A percentile compares a stretch with the other conserved stretches of the same genome.
phyloP scores from a whole-genome alignment of 2,113 vertebrate species.

The Thunnus maccoyii region DNA sequence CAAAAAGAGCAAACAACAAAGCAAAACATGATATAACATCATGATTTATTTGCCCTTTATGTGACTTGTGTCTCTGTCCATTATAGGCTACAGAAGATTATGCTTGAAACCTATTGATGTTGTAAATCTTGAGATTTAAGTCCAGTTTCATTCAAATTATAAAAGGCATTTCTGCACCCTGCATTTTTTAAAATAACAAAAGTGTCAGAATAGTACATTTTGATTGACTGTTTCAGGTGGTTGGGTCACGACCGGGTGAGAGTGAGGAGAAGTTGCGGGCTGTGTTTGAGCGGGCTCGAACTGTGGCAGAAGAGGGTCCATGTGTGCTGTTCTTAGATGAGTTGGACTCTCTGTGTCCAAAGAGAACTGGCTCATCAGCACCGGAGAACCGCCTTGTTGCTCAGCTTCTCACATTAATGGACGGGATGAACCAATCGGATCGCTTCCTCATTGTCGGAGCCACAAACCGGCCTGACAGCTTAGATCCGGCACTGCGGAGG shows the following conservation, averaged over 20 bases:
- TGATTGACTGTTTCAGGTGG: constrained; percentile 74
- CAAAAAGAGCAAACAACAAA: too few species aligned
- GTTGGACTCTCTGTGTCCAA: constrained; percentile 93
- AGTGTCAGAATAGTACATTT: background rate
- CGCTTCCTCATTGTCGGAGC: constrained; percentile 89
- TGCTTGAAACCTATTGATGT: too few species aligned
- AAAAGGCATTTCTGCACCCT: too few species aligned
- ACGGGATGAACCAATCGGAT: constrained; percentile 83
- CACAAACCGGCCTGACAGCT: constrained; percentile 90
- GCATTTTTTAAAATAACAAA: too few species aligned
- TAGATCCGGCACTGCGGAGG: constrained; percentile 93
- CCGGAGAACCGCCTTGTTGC: constrained; percentile 93
- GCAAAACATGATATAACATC: too few species aligned
- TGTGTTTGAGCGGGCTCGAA: constrained; percentile 86
- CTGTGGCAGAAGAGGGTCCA: constrained; percentile 85
- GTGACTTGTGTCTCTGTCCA: too few species aligned
- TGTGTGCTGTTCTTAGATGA: constrained; percentile 95
- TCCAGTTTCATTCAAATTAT: too few species aligned
- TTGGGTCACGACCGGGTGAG: constrained; percentile 93
- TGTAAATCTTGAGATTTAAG: too few species aligned
- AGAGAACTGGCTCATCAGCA: constrained; percentile 78
- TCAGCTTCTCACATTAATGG: constrained; percentile 94
- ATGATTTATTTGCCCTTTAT: too few species aligned
- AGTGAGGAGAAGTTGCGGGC: constrained; percentile 91
- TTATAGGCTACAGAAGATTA: too few species aligned